Percentiles rank a stretch among this genome's conserved stretches.
Conservation (phyloP, 2,888 invertebrate species). For the Scaptomyza reducta region DNA sequence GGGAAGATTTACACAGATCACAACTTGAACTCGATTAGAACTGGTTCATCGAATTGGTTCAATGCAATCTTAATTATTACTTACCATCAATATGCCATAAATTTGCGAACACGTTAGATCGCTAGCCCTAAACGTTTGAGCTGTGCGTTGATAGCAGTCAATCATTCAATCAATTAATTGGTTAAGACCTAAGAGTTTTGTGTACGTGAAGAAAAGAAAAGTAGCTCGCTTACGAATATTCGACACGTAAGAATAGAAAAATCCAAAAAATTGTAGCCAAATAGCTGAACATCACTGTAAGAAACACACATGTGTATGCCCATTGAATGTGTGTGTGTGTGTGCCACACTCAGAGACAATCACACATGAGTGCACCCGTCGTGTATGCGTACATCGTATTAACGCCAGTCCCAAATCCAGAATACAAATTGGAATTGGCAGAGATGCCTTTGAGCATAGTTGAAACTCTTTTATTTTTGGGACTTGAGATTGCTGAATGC, state of each 20-base stretch:
- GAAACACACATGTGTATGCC: constrained; percentile 18
- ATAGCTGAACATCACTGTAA: constrained; percentile 33
- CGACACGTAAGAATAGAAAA: neutral
- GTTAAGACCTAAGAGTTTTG: too few species aligned
- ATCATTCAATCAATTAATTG: neutral
- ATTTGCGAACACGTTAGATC: neutral
- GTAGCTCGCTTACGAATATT: neutral
- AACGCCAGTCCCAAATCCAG: constrained; percentile 53
- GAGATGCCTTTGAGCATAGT: constrained; percentile 41
- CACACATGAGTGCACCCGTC: constrained; percentile 68
- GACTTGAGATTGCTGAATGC: constrained; percentile 52
- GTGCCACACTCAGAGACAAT: constrained; percentile 54
- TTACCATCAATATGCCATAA: neutral
- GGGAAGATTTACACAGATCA: neutral
- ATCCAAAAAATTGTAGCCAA: constrained; percentile 12
- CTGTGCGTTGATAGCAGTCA: neutral
- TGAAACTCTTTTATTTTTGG: constrained; percentile 31
- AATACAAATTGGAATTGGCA: constrained; percentile 71
- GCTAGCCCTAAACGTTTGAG: neutral
- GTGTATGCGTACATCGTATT: constrained; percentile 50
- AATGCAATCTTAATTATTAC: neutral
- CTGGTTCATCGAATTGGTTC: neutral
- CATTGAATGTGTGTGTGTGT: constrained; percentile 9
- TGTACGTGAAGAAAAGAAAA: too few species aligned
- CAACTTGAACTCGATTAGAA: neutral